Percentiles rank a stretch among this genome's conserved stretches.
These are phyloP conservation scores for Alethe diademata DNA, from an alignment of 2,113 vertebrate genomes.

Conservation along the genomic window DNA sequence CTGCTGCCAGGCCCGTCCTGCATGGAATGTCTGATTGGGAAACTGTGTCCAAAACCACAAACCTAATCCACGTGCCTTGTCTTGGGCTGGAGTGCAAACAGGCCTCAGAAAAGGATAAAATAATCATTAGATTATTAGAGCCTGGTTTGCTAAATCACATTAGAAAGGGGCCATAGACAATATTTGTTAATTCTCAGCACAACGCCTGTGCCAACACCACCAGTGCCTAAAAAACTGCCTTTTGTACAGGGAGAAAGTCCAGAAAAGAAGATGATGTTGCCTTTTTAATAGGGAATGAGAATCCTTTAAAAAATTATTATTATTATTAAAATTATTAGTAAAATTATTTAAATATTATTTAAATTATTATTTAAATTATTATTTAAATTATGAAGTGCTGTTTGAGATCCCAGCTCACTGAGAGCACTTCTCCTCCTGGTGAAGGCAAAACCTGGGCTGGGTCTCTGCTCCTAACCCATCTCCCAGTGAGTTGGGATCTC, in stretches of 20 bases:
- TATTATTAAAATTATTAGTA: too few species aligned
- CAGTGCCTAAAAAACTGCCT: not conserved
- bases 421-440: not conserved
- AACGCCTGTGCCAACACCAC: not conserved
- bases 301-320: not conserved
- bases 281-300: not conserved
- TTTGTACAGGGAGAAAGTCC: not conserved
- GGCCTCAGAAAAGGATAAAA: rapidly evolving
- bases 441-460: too few species aligned
- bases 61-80: rapidly evolving
- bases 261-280: not conserved
- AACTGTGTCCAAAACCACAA: not conserved
- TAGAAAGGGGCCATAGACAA: too few species aligned
- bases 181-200: not conserved
- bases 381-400: not conserved
- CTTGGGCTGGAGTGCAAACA: not conserved
- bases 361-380: too few species aligned
- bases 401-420: not conserved
- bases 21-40: rapidly evolving
- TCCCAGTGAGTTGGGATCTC: not conserved
- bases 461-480: too few species aligned
- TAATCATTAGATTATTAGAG: too few species aligned
- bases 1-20: too few species aligned
- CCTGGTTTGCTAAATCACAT: not conserved
- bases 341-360: too few species aligned